A percentile compares a stretch with the other conserved stretches of the same genome.
Evolutionary conservation across 2,113 vertebrate genomes (phyloP).

Genomic region (Herpetotheres cachinnans): DNA sequence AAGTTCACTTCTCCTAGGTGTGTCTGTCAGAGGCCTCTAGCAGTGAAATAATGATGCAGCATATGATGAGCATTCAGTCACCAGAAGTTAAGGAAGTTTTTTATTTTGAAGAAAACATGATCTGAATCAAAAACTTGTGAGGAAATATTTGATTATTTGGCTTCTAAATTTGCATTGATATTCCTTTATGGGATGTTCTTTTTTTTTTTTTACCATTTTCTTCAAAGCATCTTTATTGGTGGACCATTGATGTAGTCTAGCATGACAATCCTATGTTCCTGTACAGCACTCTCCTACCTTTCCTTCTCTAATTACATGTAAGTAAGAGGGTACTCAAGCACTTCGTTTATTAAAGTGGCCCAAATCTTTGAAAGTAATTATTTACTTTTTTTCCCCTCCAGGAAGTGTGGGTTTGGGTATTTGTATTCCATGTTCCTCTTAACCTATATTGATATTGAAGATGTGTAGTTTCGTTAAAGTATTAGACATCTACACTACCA

Average conservation of each 20-base stretch:
- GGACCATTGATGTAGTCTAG: background rate
- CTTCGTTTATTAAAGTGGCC: background rate
- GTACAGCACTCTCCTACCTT: background rate
- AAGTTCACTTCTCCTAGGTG: background rate
- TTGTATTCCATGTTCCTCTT: background rate
- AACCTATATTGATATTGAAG: background rate
- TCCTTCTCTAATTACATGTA: background rate
- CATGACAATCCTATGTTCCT: background rate
- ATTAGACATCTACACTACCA: background rate
- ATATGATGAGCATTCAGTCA: background rate
- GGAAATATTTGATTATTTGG: background rate
- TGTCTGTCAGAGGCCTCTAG: background rate
- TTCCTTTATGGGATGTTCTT: background rate
- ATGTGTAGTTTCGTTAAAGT: background rate
- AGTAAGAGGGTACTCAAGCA: background rate
- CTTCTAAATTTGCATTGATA: background rate
- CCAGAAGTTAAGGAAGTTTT: background rate
- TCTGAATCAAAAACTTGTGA: background rate
- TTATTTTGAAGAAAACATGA: background rate
- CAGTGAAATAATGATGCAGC: background rate
- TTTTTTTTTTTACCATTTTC: background rate
- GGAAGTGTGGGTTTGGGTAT: background rate
- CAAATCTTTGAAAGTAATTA: background rate
- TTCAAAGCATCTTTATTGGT: background rate
- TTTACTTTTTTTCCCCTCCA: background rate